These are phyloP conservation scores for Temnopleurus reevesii DNA, from an alignment of 53 echinoderm and acorn worm genomes.

Conservation along the genomic window DNA sequence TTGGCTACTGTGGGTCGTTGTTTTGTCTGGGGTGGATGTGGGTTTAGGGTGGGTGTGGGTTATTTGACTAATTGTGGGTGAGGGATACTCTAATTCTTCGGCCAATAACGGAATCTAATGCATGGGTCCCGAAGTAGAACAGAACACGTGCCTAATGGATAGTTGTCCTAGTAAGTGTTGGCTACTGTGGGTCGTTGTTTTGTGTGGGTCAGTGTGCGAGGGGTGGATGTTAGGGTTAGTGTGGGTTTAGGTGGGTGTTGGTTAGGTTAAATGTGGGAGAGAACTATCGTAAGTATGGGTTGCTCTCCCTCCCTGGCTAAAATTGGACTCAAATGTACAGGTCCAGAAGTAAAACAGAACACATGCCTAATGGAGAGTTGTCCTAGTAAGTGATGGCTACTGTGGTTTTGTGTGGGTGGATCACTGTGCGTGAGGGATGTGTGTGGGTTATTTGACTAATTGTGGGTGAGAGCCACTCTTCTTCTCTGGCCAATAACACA, in stretches of 20 bases:
- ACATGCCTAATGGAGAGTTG: constrained; percentile 62
- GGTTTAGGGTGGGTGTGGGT: not conserved
- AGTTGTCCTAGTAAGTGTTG: constrained; percentile 65
- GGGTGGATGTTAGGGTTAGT: not conserved
- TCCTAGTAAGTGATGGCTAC: constrained; percentile 60
- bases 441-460: too few relatives aligned
- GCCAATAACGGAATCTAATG: constrained; percentile 81
- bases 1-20: not conserved
- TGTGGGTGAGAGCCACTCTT: too few relatives aligned
- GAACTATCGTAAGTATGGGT: too few relatives aligned
- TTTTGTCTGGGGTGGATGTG: not conserved
- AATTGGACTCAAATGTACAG: constrained; percentile 76
- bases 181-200: not conserved
- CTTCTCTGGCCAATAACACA: constrained; percentile 79
- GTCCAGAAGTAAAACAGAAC: constrained; percentile 58
- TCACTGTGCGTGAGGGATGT: too few relatives aligned
- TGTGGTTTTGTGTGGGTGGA: not conserved
- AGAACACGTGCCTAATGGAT: constrained; percentile 61
- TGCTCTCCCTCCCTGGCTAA: constrained; percentile 83
- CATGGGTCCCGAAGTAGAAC: constrained; percentile 63
- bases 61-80: too few relatives aligned
- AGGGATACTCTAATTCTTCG: too few relatives aligned
- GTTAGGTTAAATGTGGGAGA: too few relatives aligned
- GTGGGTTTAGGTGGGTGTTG: too few relatives aligned
- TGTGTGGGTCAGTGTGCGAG: too few relatives aligned